phyloP scores from a whole-genome alignment of 2,888 invertebrate species.

The Tipula vernalis region DNA sequence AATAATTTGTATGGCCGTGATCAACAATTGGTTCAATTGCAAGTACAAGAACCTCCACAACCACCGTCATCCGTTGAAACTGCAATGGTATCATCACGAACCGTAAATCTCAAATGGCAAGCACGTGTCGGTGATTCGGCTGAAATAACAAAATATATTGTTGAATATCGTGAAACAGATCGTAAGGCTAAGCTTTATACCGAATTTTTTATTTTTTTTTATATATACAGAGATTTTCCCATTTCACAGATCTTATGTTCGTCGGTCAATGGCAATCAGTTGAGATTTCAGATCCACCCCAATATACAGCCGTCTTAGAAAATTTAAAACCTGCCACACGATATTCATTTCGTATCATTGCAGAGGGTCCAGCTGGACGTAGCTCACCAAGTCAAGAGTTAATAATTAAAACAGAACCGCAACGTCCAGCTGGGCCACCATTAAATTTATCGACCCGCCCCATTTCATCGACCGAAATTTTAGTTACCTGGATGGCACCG shows the following conservation, averaged over 20 bases:
- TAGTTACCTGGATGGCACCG: conserved; percentile 64
- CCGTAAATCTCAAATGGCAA: conserved; percentile 65
- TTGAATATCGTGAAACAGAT: conserved; percentile 52
- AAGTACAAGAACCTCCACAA: conserved; percentile 64
- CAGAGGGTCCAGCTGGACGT: conserved; percentile 60
- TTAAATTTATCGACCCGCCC: conserved; percentile 53
- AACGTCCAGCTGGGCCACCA: conserved; percentile 57
- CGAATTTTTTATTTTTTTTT: neutral
- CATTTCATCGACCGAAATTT: conserved; percentile 57
- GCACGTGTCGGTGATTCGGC: conserved; percentile 53
- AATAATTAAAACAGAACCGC: conserved; percentile 51
- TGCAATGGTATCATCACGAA: conserved; percentile 55
- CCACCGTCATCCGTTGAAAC: conserved; percentile 55
- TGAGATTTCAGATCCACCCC: conserved; percentile 51
- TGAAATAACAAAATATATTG: conserved; percentile 55
- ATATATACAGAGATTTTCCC: neutral
- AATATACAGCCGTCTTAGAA: conserved; percentile 49
- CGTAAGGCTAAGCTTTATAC: conserved; percentile 34
- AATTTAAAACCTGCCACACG: conserved; percentile 57
- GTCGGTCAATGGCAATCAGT: conserved; percentile 47
- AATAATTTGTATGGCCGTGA: conserved; percentile 60
- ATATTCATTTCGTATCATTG: conserved; percentile 57
- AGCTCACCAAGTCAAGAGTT: conserved; percentile 54
- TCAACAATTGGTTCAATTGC: conserved; percentile 57
- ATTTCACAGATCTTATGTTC: neutral